Evolutionary conservation across 2,888 invertebrate species (phyloP), one percentile per base, ranked within the genome.

Genomic region (Eilema depressum): DNA sequence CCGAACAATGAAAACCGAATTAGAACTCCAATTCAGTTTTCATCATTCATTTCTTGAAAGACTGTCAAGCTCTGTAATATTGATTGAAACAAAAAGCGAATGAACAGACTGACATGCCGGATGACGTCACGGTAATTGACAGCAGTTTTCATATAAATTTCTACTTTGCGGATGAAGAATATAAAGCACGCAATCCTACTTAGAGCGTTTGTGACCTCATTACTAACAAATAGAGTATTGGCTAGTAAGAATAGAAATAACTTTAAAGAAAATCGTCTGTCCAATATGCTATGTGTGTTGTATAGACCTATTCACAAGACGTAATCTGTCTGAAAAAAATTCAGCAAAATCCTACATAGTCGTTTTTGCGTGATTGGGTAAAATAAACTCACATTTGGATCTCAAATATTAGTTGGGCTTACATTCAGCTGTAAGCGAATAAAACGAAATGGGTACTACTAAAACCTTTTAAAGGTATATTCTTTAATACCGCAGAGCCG

Each of bases 401-500:
- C n/a, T 53, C n/a, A 53, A 53, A 53, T n/a, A 53, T 53, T 20
- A 53, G 8, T 53, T 53, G n/a, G 53, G 57, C 26, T 5, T 12
- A 23, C 23, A n/a, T 56, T 57, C 25, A 12, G 7, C 14, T 59
- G 26, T 25, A 25, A 59, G 25, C 25, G 25, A 59, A 26, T 59
- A 25, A 23, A 59, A 23, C 26, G 41, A 41, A 28, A 11, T n/a
- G 28, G 12, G 14, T 12, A 53, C 11, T 41, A 11, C 20, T 26
- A 20, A 23, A 65, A 33, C n/a, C 33, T 66, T 66, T 81, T 41
- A 83, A 86, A 82, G 77, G 47, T 41, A 41, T 70, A 75, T 72
- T 75, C 57, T 66, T 71, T 77, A 80, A 78, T 83, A 26, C 20
- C 84, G 83, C 81, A 83, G 78, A 83, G 79, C 80, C 75, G 77